phyloP scores from a whole-genome alignment of 2,888 invertebrate species.

The Chloroclystis v-ata region DNA sequence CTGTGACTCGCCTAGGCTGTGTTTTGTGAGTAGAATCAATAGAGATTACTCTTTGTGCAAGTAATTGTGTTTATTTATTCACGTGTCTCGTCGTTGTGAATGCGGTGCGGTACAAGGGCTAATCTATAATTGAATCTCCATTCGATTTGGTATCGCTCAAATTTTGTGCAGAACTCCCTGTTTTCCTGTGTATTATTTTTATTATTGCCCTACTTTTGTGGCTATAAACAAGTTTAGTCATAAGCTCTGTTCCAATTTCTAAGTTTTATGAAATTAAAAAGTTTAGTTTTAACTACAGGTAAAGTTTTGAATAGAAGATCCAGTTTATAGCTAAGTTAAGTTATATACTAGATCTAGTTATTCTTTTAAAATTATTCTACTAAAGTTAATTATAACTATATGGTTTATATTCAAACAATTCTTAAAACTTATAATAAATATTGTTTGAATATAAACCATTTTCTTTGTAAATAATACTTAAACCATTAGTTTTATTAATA shows the following conservation, averaged over 20 bases:
- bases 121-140: conserved; percentile 77
- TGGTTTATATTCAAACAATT: too few species aligned
- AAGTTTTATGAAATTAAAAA: neutral
- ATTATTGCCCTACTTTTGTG: conserved; percentile 30
- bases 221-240: neutral
- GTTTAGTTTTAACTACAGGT: neutral
- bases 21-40: conserved; percentile 64
- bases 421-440: too few species aligned
- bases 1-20: conserved; percentile 50
- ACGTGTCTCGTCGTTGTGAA: conserved; percentile 69
- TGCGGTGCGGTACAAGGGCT: conserved; percentile 69
- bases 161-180: conserved; percentile 48
- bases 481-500: too few species aligned
- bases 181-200: conserved; percentile 36
- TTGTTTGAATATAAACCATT: too few species aligned
- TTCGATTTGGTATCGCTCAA: conserved; percentile 66
- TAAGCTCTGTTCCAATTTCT: too few species aligned
- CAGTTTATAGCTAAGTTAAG: too few species aligned
- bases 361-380: too few species aligned
- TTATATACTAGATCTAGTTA: too few species aligned
- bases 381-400: too few species aligned
- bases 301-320: too few species aligned
- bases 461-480: too few species aligned
- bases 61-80: conserved; percentile 78
- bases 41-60: conserved; percentile 69